Conservation (phyloP, 35 echinoderm and acorn worm genomes). For the Ophiothrix spiculata region DNA sequence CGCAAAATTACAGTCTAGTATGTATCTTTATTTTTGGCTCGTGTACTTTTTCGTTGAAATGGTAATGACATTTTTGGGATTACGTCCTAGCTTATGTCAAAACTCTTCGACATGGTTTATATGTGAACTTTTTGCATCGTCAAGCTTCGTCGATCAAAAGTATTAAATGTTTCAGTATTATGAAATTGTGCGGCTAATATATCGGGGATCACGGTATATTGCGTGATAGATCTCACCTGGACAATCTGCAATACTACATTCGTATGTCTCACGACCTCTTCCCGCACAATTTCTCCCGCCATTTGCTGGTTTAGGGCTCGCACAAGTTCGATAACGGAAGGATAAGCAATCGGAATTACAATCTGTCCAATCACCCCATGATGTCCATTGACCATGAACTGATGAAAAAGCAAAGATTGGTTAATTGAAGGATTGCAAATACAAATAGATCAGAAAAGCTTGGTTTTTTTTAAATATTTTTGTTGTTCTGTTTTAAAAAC, state of each 20-base stretch:
- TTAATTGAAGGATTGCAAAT: not conserved
- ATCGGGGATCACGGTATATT: not conserved
- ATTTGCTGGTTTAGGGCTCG: slow-evolving; percentile 54
- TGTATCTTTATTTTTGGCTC: no score
- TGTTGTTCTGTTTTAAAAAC: not conserved
- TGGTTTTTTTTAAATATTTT: not conserved
- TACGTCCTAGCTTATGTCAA: not conserved
- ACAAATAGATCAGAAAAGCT: not conserved
- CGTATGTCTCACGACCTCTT: not conserved
- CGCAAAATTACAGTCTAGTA: not conserved
- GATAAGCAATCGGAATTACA: slow-evolving; percentile 74
- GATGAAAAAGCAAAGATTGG: slow-evolving; percentile 6
- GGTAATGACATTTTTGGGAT: not conserved
- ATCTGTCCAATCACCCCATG: slow-evolving; percentile 41
- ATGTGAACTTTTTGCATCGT: not conserved
- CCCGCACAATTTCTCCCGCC: slow-evolving; percentile 59
- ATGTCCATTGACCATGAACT: slow-evolving; percentile 67
- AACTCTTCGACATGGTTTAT: not conserved
- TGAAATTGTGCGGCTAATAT: not conserved
- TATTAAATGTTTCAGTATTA: not conserved
- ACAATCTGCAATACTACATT: slow-evolving; percentile 74
- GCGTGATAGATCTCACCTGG: no score
- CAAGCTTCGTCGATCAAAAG: not conserved
- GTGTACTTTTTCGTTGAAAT: not conserved
- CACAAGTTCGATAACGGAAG: slow-evolving; percentile 70